phyloP scores from a whole-genome alignment of 2,113 vertebrate genomes.

The Ceyx cyanopectus region DNA sequence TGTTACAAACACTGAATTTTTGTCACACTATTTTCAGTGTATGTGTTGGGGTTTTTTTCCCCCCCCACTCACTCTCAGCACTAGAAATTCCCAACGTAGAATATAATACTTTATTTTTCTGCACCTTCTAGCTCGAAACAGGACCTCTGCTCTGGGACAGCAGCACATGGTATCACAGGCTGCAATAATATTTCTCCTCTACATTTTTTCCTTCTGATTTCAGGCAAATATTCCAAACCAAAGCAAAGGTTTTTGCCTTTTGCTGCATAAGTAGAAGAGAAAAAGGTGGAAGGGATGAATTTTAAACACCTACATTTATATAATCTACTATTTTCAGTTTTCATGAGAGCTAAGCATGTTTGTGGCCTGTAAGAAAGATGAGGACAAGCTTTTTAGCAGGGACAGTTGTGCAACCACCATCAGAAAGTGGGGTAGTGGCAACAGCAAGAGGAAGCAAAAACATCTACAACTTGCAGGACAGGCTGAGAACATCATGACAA shows the following conservation, averaged over 20 bases:
- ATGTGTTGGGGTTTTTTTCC: too few species aligned
- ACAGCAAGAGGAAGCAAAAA: neutral
- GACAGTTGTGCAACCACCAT: neutral
- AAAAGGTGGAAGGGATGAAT: neutral
- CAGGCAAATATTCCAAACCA: neutral
- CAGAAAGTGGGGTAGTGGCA: neutral
- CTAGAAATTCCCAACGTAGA: neutral
- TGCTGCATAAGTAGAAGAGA: neutral
- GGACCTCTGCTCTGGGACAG: neutral
- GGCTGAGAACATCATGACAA: neutral
- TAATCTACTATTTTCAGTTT: neutral
- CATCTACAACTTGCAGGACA: neutral
- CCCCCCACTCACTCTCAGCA: neutral
- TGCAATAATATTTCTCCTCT: neutral
- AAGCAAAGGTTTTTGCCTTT: neutral
- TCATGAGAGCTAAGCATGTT: neutral
- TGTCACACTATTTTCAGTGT: neutral
- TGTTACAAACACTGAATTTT: slow-evolving; percentile 18
- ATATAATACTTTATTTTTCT: neutral
- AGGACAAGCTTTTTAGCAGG: neutral
- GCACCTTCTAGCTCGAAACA: neutral
- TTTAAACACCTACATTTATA: neutral
- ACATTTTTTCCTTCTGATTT: neutral
- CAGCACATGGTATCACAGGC: neutral
- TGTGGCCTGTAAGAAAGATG: neutral